These are phyloP conservation scores for Coecobrya sp. DNA, from an alignment of 2,888 invertebrate genomes.

Conservation along the genomic window DNA sequence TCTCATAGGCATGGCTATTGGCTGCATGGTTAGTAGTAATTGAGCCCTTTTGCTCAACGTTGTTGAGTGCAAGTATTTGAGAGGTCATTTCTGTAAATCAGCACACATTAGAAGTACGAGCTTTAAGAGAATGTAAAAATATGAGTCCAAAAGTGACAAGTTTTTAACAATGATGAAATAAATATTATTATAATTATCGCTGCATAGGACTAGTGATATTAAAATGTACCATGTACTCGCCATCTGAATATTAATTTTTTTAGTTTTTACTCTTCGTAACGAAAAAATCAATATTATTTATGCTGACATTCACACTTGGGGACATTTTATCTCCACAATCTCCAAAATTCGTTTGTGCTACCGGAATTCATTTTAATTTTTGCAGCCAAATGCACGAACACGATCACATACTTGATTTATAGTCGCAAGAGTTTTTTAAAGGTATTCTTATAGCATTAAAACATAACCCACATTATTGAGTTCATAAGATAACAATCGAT, in stretches of 20 bases:
- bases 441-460: too few relatives aligned
- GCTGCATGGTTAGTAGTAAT: too few relatives aligned
- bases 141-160: not conserved
- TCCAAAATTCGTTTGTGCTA: slow-evolving; percentile 28
- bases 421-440: too few relatives aligned
- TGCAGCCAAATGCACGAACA: not conserved
- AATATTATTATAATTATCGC: not conserved
- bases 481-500: too few relatives aligned
- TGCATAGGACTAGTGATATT: not conserved
- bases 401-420: too few relatives aligned
- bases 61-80: too few relatives aligned
- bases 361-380: slow-evolving; percentile 42
- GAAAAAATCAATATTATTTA: slow-evolving; percentile 14
- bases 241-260: not conserved
- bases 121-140: not conserved
- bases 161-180: not conserved
- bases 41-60: too few relatives aligned
- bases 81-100: not conserved
- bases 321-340: slow-evolving; percentile 51
- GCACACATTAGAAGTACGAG: not conserved
- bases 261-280: not conserved
- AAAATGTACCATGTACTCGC: not conserved
- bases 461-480: too few relatives aligned
- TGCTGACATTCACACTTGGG: slow-evolving; percentile 49
- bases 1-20: too few relatives aligned